Evolutionary conservation across 1,140 invertebrate genomes (phyloP).

Genomic region (Nomia melanderi): DNA sequence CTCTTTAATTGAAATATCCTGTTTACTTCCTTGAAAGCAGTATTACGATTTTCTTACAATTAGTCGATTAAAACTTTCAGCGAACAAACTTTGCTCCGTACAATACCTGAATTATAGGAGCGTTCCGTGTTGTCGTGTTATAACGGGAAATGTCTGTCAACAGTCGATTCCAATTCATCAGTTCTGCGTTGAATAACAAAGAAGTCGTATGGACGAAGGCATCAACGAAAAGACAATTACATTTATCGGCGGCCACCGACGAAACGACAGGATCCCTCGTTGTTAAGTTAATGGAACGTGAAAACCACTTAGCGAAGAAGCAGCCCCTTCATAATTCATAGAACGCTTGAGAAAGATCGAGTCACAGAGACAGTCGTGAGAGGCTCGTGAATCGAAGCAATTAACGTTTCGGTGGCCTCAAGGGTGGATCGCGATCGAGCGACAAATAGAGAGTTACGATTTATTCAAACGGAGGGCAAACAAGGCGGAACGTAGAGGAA

Average conservation of each 20-base stretch:
- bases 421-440: neutral
- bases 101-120: too few relatives aligned
- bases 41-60: too few relatives aligned
- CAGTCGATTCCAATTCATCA: neutral
- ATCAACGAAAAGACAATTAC: constrained; percentile 6
- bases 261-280: neutral
- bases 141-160: neutral
- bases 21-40: too few relatives aligned
- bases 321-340: constrained; percentile 11
- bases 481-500: neutral
- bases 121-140: neutral
- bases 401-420: constrained; percentile 11
- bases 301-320: constrained; percentile 8
- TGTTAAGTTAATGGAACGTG: constrained; percentile 31
- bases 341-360: neutral
- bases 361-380: neutral
- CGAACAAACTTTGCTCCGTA: too few relatives aligned
- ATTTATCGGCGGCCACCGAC: neutral
- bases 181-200: constrained; percentile 1
- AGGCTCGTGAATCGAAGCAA: constrained; percentile 4
- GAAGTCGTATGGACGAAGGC: constrained; percentile 4
- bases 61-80: neutral
- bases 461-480: neutral
- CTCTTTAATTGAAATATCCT: too few relatives aligned
- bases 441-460: neutral